Evolutionary conservation across 2,888 invertebrate species (phyloP).

Genomic region (Lathronympha strigana): DNA sequence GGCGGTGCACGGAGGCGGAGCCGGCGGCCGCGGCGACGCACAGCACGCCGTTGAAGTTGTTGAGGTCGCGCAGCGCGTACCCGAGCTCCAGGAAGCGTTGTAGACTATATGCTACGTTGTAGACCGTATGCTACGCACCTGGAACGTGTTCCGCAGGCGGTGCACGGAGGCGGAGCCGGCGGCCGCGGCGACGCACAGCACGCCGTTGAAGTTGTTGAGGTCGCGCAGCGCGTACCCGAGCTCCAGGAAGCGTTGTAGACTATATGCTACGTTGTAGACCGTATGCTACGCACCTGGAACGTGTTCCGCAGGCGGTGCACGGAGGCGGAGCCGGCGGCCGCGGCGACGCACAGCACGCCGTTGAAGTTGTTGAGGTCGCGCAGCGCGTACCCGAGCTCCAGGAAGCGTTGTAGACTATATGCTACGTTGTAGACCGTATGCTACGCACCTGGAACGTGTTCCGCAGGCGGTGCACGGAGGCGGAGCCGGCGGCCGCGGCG

Average conservation of each 20-base stretch:
- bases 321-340: background rate
- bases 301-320: background rate
- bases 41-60: background rate
- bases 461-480: background rate
- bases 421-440: too few relatives aligned
- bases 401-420: background rate
- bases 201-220: constrained; percentile 99
- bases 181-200: constrained; percentile 96
- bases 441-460: background rate
- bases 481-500: background rate
- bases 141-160: constrained; percentile 92
- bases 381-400: background rate
- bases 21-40: background rate
- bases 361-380: constrained; percentile 1
- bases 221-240: constrained; percentile 96
- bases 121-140: too few relatives aligned
- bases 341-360: background rate
- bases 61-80: background rate
- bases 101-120: too few relatives aligned
- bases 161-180: constrained; percentile 96
- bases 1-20: background rate
- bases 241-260: constrained; percentile 86
- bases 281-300: constrained; percentile 76
- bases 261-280: too few relatives aligned
- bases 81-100: constrained; percentile 49